A percentile compares a stretch with the other conserved stretches of the same genome.
phyloP scores from a whole-genome alignment of 2,113 vertebrate genomes.

The Montifringilla adamsi region DNA sequence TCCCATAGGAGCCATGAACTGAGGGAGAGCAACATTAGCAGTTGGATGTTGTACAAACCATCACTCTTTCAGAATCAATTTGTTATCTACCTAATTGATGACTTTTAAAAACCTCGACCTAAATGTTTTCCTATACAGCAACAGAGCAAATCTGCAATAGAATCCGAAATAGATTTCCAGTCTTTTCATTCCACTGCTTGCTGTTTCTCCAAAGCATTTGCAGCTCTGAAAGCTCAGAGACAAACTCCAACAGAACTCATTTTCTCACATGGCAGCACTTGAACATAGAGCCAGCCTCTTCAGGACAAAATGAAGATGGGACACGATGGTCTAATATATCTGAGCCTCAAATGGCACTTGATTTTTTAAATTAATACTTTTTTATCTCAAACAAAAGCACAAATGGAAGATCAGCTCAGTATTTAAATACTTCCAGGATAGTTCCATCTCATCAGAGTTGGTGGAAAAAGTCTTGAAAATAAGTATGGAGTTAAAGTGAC shows the following conservation, averaged over 20 bases:
- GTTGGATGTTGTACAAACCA: background rate
- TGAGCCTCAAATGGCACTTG: background rate
- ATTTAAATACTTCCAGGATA: conserved; percentile 6
- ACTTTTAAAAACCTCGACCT: background rate
- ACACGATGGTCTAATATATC: background rate
- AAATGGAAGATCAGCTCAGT: background rate
- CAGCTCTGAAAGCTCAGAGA: background rate
- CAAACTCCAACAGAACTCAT: background rate
- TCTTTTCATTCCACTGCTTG: background rate
- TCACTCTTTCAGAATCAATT: background rate
- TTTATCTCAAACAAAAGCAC: background rate
- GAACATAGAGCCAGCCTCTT: background rate
- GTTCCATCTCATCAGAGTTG: background rate
- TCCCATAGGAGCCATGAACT: background rate
- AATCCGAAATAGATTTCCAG: background rate
- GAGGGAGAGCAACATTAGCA: background rate
- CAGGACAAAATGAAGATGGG: background rate
- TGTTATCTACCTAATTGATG: background rate
- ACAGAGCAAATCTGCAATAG: background rate
- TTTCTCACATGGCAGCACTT: background rate
- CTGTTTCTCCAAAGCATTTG: background rate
- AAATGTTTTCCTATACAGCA: background rate
- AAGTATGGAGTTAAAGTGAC: conserved; percentile 34
- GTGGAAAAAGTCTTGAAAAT: conserved; percentile 53
- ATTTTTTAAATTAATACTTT: background rate